Evolutionary conservation across 2,797 vertebrate species (phyloP), one percentile per base, ranked within the genome.

Genomic region (Leptoclinus maculatus): DNA sequence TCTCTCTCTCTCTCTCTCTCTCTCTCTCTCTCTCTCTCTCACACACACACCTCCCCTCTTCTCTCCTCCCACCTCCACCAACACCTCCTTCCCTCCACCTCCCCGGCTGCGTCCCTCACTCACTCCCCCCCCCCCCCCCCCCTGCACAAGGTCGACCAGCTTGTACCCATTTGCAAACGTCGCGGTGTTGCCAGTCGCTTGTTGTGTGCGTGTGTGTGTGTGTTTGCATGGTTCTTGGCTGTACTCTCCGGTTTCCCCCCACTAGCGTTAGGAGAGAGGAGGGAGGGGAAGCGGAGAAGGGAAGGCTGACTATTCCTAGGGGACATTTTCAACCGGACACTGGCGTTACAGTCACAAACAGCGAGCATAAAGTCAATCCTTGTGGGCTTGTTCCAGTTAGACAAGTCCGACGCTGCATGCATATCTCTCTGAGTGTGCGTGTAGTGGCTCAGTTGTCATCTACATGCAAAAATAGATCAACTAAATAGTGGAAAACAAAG

Each of bases 131-230:
- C 79, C 56, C 66, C 53, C 73, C 58, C 27, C 74, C 68, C 60
- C n/a, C n/a, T 71, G 74, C 89, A 94, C 92, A 94, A 94, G 93
- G 93, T 94, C 93, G 92, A 91, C 89, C 85, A 87, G 88, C 87
- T 85, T 88, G 88, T 85, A 71, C 82, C 80, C 83, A 78, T 78
- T 88, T 78, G 83, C 89, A 83, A 83, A 82, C 86, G 84, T 83
- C 85, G 86, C 87, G 78, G 71, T 66, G 87, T 60, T 83, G 86
- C 82, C 85, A 87, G 82, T 71, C 86, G 85, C 84, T 81, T 36
- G 43, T 66, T 67, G 68, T 65, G 71, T 57, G 53, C 14, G 38
- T n/a, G 36, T 23, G 66, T 7, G 29, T 6, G 29, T 60, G 80
- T 78, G 81, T 85, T 72, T 82, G 85, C 78, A 53, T 56, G 86